Base-by-base conservation (phyloP, 2,113 vertebrate species). In the Panthera uncia region DNA sequence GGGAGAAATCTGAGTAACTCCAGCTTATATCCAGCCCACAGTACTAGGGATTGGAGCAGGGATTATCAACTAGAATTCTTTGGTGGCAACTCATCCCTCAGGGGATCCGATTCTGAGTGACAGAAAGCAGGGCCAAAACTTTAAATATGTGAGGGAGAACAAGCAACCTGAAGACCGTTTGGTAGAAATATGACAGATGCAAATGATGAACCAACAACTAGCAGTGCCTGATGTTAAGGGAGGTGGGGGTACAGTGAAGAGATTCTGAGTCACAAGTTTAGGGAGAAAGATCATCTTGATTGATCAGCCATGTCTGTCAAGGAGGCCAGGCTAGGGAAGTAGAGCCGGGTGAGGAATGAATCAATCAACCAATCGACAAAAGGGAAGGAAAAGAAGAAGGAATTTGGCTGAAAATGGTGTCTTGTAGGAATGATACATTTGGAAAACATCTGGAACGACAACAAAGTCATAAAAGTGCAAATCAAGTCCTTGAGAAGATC, bases 391-490 rank as follows among this genome's bases (percentile, higher is more conserved):
- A 74, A 9, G 7, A 13, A 38, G 9, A 12, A 61, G 55, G 63
- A 80, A 79, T 96, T 38, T 90, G 68, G 13, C 38, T 81, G n/a
- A 88, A 83, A 65, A 61, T 36, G 81, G 63, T 33, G n/a, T 89
- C 71, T 27, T 73, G 82, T 1, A 48, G 27, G 69, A 96, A 91
- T 81, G 74, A 84, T 18, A 87, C 9, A 10, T 69, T 96, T 91
- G 82, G 45, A 95, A 93, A 33, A 93, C 57, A 96, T 94, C 79
- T 95, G 74, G 65, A 91, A 85, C 63, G 86, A 97, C 45, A 96
- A 66, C 1, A 4, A 88, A 95, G 82, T 23, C 91, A 89, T 91
- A 81, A 94, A 94, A 96, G 52, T 21, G 55, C 2, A 14, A 68
- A 61, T 15, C 9, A 83, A 63, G 79, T 41, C 94, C 50, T 95